Evolutionary conservation across 2,888 invertebrate genomes (phyloP).

Genomic region (Epistrophe eligans): DNA sequence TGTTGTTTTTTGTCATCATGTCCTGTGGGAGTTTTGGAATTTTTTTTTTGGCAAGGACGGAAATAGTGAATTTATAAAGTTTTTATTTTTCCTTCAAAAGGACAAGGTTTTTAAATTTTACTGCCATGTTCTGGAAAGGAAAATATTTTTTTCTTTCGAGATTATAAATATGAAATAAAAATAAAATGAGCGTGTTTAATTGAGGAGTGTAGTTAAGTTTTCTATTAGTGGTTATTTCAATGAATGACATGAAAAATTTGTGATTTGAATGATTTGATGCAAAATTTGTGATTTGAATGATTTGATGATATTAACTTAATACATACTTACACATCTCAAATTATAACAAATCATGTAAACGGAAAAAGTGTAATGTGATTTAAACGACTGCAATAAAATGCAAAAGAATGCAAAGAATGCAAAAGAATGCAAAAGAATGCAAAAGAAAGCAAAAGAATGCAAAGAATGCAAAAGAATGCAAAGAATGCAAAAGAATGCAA

Average conservation of each 20-base stretch:
- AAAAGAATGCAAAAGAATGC: too few species aligned
- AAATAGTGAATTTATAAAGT: neutral
- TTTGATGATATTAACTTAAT: too few species aligned
- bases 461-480: too few species aligned
- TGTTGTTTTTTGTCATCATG: neutral
- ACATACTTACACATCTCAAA: too few species aligned
- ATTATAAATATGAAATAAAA: conserved; percentile 7
- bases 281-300: too few species aligned
- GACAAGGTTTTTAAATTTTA: neutral
- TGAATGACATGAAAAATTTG: neutral
- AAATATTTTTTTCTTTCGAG: neutral
- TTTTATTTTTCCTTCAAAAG: neutral
- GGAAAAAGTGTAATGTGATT: too few species aligned
- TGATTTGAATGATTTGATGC: too few species aligned
- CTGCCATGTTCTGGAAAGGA: neutral
- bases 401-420: too few species aligned
- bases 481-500: too few species aligned
- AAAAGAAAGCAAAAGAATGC: too few species aligned
- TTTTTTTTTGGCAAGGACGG: neutral
- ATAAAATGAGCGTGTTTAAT: conserved; percentile 26
- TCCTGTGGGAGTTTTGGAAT: neutral
- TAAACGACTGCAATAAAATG: too few species aligned
- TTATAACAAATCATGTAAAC: too few species aligned
- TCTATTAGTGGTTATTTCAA: neutral
- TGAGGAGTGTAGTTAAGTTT: conserved; percentile 3